Percentiles rank a stretch among this genome's conserved stretches.
These are phyloP conservation scores for Triplophysa tibetana DNA, from an alignment of 2,113 vertebrate genomes.

Conservation along the genomic window DNA sequence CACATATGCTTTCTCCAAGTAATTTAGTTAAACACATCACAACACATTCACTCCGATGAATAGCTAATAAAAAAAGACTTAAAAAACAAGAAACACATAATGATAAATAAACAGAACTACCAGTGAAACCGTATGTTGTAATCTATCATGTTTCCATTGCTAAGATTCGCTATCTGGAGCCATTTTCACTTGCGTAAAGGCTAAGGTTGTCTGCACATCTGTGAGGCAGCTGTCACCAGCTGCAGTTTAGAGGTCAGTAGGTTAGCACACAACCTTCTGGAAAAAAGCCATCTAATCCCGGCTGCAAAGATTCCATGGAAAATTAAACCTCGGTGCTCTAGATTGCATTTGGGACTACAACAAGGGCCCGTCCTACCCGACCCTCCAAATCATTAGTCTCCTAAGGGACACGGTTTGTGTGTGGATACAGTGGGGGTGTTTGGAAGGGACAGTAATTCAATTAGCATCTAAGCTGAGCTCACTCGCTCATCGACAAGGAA, in stretches of 20 bases:
- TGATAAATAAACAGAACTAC: not conserved
- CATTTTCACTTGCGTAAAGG: constrained; percentile 40
- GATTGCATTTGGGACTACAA: constrained; percentile 32
- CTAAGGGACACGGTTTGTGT: constrained; percentile 43
- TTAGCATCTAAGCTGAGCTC: constrained; percentile 69
- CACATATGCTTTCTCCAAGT: not conserved
- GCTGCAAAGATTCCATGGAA: constrained; percentile 56
- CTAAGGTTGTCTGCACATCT: constrained; percentile 59
- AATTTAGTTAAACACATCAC: constrained; percentile 16
- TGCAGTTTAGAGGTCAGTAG: constrained; percentile 59
- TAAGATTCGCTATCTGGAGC: constrained; percentile 13
- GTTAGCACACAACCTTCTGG: constrained; percentile 58
- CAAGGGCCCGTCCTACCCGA: constrained; percentile 17
- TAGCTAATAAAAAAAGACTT: constrained; percentile 8
- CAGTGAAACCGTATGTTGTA: not conserved
- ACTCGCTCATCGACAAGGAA: constrained; percentile 52
- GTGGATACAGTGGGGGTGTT: constrained; percentile 30
- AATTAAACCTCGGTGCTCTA: constrained; percentile 46
- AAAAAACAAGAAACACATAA: not conserved
- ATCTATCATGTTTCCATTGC: not conserved
- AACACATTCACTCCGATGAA: no score
- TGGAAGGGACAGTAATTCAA: constrained; percentile 68
- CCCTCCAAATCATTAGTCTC: constrained; percentile 66
- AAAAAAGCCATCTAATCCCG: constrained; percentile 59
- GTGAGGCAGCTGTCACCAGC: constrained; percentile 59